Base-by-base conservation (phyloP, 2,797 vertebrate genomes). In the Siniperca scherzeri region DNA sequence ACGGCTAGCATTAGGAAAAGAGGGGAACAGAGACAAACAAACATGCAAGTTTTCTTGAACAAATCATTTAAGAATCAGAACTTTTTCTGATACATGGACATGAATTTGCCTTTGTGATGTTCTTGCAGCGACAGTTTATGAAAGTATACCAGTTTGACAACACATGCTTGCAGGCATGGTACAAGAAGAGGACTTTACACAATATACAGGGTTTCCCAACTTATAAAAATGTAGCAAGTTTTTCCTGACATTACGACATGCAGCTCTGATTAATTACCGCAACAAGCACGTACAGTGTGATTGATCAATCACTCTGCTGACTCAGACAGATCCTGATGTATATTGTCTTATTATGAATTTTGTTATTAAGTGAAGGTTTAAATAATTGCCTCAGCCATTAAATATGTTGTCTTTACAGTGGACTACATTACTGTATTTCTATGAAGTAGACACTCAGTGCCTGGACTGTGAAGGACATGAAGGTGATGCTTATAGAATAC, bases 271-370 rank as follows among this genome's bases (percentile, higher is more conserved):
- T 75, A 75, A 56, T 64, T 64, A 22, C 9, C 0, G 10, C 59
- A 57, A 55, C 10, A 3, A 11, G 10, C 40, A 42, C 36, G 7
- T 7, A 36, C 10, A 42, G 40, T 12, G 40, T 42, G 12, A 42
- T 12, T 42, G 40, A 42, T 13, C 40, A 42, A 7, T 36, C 36
- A 42, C 40, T 40, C 40, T 40, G 40, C 40, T 40, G 40, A 40
- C n/a, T n/a, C n/a, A n/a, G n/a, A n/a, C 62, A 11, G 30, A 62
- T 40, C 14, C 44, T 66, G 44, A 77, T 12, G 2, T 33, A 52
- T n/a, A 25, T 46, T 14, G 55, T 76, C 33, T 78, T n/a, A 59
- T 44, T 22, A 59, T 68, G 22, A 50, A 22, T 72, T 52, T 21
- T 33, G n/a, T 71, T 12, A 38, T 13, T 2, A 3, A 12, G 21